Evolutionary conservation across 1,140 invertebrate species (phyloP), one percentile per base, ranked within the genome.

Genomic region (Drosophila tropicalis): DNA sequence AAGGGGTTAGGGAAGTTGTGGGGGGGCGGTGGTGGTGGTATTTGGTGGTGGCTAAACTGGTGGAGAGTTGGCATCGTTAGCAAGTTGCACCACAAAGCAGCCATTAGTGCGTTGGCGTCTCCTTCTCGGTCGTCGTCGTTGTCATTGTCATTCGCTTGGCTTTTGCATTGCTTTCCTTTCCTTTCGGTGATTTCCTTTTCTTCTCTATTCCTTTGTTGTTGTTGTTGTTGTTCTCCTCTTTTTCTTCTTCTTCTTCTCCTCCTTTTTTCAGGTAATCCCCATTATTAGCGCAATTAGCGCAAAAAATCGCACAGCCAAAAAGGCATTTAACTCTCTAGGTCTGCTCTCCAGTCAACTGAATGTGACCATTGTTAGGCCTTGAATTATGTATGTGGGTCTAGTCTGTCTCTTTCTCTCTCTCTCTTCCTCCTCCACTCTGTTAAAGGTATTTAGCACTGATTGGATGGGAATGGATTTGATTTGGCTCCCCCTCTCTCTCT

Each of bases 281-380:
- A 89, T 87, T 87, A 87, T 89, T 87, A 87, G 82, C 82, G 82
- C 82, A 86, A 86, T 86, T 86, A 86, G 82, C 73, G 76, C 79
- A 79, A 58, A 51, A 51, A 51, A 17, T 19, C 44, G 19, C 44
- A 47, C 34, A 36, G 10, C 9, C 44, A 15, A 51, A 19, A 51
- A 51, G 44, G 44, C 19, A 51, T 51, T 51, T 66, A 72, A 44
- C 62, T 69, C 34, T 13, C 34, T 13, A 39, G 12, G 36, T 39
- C 36, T 39, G 12, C 36, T 13, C 12, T 39, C 10, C 19, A 22
- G 15, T 34, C n/a, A 10, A 51, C 64, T 68, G 44, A 36, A 75
- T 57, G 71, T 56, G 55, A 66, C 44, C 76, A 85, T 85, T 85
- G 81, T 85, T 80, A 68, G 64, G 41, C 65, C 81, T 51, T 74